Base-by-base conservation (phyloP, 1,140 invertebrate species). In the Heliothis subflexa region DNA sequence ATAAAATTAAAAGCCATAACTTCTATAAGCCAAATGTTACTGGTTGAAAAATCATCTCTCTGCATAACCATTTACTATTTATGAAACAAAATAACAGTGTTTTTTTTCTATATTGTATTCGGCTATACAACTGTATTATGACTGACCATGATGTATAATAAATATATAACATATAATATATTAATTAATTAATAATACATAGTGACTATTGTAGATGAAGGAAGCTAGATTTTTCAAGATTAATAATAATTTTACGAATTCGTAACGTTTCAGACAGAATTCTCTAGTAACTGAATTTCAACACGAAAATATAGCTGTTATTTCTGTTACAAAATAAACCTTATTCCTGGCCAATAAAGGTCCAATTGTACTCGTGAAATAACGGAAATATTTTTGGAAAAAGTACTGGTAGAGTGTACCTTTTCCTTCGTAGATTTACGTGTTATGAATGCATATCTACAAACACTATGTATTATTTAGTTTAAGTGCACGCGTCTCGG, bases 61-160 rank as follows among this genome's bases (percentile, higher is more conserved):
- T 7, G 33, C 9, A 9, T 40, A 40, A 40, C 33, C 33, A 40
- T 40, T 7, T 5, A 40, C 5, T 40, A 40, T 40, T 5, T 40
- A 40, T 9, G 33, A 40, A 40, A 40, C 33, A 9, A 40, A 40
- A 40, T 40, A 40, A 40, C 33, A 0, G 33, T 40, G 5, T 40
- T 40, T 40, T 40, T 40, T 40, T 40, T 7, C 21, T 25, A 61
- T 14, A 62, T 33, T 57, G 40, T 7, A 14, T 68, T 14, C 9
- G 64, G 45, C 16, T 13, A 10, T 68, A 50, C 12, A 50, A 50
- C 12, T 14, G 40, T 49, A 25, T 18, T 49, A 12, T 68, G 64
- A 49, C 64, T 68, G 47, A 68, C 45, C 64, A 68, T 68, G 47
- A 50, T 64, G 18, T 68, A 68, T 50, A 68, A 68, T 50, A 50